Evolutionary conservation across 2,113 vertebrate species (phyloP).

Genomic region (Phalacrocorax pelagicus): DNA sequence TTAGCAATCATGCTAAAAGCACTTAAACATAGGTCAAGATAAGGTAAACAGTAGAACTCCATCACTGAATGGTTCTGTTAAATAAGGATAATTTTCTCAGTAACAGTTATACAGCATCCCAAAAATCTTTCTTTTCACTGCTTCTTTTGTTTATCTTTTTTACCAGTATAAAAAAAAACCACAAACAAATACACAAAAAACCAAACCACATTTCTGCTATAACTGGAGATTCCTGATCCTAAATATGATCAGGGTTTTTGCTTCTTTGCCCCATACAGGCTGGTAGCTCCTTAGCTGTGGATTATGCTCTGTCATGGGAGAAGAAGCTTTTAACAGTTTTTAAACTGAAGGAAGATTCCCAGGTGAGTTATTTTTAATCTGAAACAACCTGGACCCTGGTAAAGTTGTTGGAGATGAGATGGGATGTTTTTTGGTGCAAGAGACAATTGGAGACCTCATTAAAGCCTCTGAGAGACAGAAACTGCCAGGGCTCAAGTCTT

Average conservation of each 20-base stretch:
- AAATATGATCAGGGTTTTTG: not conserved
- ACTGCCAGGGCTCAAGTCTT: not conserved
- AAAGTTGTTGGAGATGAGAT: not conserved
- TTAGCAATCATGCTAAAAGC: not conserved
- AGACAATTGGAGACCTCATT: not conserved
- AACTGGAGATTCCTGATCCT: not conserved
- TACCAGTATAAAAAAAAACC: accelerated
- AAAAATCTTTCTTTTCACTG: not conserved
- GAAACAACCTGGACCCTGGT: not conserved
- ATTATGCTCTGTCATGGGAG: not conserved
- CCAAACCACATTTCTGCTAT: not conserved
- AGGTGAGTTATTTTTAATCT: not conserved
- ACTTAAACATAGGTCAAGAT: not conserved
- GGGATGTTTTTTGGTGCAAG: not conserved
- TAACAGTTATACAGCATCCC: not conserved
- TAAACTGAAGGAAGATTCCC: not conserved
- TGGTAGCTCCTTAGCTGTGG: not conserved
- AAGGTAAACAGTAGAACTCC: not conserved
- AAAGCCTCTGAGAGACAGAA: not conserved
- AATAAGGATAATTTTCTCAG: not conserved
- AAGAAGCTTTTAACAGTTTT: not conserved
- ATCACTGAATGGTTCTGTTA: not conserved
- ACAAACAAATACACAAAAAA: not conserved
- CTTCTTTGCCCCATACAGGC: not conserved
- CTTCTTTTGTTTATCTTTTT: not conserved